Evolutionary conservation across 2,113 vertebrate genomes (phyloP), one percentile per base, ranked within the genome.

Genomic region (Rhea pennata): DNA sequence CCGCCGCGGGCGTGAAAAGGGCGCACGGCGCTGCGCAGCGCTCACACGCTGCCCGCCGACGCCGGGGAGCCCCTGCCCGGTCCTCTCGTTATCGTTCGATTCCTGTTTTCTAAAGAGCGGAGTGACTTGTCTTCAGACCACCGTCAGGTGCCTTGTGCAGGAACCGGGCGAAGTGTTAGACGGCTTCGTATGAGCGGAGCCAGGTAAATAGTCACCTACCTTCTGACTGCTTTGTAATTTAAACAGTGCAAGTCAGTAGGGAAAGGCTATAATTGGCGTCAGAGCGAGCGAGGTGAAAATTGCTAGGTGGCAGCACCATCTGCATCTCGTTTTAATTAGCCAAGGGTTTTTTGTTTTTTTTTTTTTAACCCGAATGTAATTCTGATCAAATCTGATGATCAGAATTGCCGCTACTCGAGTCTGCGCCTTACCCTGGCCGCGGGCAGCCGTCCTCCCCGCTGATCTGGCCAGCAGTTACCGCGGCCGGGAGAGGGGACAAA

Each of bases 221-320:
- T 96, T 92, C 93, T 96, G 95, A 97, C 95, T 36, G 36, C 36
- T 97, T 94, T 94, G 87, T 98, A 98, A 98, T 98, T 98, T 98
- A 98, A 98, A 98, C 97, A 98, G 97, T 96, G 96, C 95, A 98
- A 98, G 97, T 97, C 97, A 96, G 97, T 92, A 95, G 97, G 96
- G 96, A 97, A 97, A 92, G 95, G 90, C 94, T 98, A 96, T 98
- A 98, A 98, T 97, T 98, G 97, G 95, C 98, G 89, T 96, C 94
- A 87, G 95, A 95, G 84, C 95, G 97, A 97, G 97, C 95, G 95
- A 98, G 98, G 98, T 98, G 98, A 98, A 98, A 98, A 98, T 98
- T 98, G 97, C 94, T 97, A 98, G 97, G 97, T 98, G 97, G 94
- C 73, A 90, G 87, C 97, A 95, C 98, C 96, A 98, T 98, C 98